Base-by-base conservation (phyloP, 2,888 invertebrate species). In the Cheilosia soror region DNA sequence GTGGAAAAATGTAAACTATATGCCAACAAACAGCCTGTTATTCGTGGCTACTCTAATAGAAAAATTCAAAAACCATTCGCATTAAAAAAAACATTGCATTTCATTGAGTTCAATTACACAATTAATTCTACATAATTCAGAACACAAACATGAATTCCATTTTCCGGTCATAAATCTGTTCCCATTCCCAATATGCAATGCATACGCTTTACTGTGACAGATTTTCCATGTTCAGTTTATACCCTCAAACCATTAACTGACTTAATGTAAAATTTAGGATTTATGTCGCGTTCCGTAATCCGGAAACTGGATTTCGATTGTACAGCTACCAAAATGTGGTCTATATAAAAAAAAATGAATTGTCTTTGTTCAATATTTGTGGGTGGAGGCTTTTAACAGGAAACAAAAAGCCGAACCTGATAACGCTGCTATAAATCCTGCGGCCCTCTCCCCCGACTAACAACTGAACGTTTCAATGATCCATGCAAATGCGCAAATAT, bases 161-260 rank as follows among this genome's bases (percentile, higher is more conserved):
- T 60, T 25, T 25, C 47, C 44, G 42, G n/a, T 73, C 73, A 33
- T 73, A 73, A 73, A 73, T 73, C 44, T 53, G 15, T 11, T 44
- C 25, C 25, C 62, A 20, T 49, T 37, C 49, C 60, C 20, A 20
- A 2, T 20, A 20, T 20, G 37, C 15, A 15, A 27, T 60, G 51
- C 20, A 31, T 29, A 29, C 5, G 53, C 11, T 40, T 33, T 20
- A 13, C 47, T 2, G 2, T 40, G 20, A 62, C 72, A 60, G 51
- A 40, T 42, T 72, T 15, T 47, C 31, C 29, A 11, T 58, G 33
- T 49, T 62, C 29, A 29, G 31, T 42, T 62, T 53, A 29, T 27
- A 62, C n/a, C 13, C 51, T 5, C 60, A 25, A 55, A 27, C 53
- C 47, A 9, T 27, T 33, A 25, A 33, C 37, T 40, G 15, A 29